phyloP scores from a whole-genome alignment of 2,113 vertebrate genomes.

The Axis porcinus region DNA sequence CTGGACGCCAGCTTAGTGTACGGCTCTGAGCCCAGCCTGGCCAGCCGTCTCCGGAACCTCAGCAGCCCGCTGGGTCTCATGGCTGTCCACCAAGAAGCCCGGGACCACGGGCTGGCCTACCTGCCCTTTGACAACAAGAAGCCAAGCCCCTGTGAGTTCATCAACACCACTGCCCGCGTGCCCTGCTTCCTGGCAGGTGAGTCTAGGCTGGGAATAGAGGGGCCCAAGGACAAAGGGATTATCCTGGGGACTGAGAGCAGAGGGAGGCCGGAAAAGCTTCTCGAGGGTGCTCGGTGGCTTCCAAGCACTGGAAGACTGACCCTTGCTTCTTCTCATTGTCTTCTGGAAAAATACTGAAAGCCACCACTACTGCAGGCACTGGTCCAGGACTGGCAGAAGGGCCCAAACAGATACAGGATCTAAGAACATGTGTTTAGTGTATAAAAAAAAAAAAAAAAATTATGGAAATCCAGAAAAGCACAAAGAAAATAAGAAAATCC shows the following conservation, averaged over 20 bases:
- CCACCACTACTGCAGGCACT: neutral
- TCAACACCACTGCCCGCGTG: slow-evolving; percentile 66
- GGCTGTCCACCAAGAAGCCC: slow-evolving; percentile 85
- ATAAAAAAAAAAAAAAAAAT: neutral
- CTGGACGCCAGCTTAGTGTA: slow-evolving; percentile 92
- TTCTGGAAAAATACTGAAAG: neutral
- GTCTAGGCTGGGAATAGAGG: neutral
- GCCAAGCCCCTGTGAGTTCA: slow-evolving; percentile 74
- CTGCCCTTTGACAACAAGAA: slow-evolving; percentile 80
- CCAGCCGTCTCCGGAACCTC: slow-evolving; percentile 82
- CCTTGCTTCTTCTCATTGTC: neutral
- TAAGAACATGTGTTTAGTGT: neutral
- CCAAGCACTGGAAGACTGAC: neutral
- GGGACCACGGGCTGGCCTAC: slow-evolving; percentile 81
- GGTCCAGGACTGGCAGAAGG: neutral
- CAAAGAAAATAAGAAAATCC: neutral
- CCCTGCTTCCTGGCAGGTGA: slow-evolving; percentile 82
- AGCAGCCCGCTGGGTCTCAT: slow-evolving; percentile 85
- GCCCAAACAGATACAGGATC: neutral
- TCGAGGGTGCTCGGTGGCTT: neutral
- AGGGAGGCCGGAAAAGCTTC: neutral
- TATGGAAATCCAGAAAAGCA: neutral
- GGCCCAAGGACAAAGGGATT: neutral
- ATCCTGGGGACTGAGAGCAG: neutral
- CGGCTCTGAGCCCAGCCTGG: slow-evolving; percentile 80